A percentile compares a stretch with the other conserved stretches of the same genome.
These are phyloP conservation scores for Sternarchorhynchus goeldii DNA, from an alignment of 2,797 vertebrate genomes.

Conservation along the genomic window DNA sequence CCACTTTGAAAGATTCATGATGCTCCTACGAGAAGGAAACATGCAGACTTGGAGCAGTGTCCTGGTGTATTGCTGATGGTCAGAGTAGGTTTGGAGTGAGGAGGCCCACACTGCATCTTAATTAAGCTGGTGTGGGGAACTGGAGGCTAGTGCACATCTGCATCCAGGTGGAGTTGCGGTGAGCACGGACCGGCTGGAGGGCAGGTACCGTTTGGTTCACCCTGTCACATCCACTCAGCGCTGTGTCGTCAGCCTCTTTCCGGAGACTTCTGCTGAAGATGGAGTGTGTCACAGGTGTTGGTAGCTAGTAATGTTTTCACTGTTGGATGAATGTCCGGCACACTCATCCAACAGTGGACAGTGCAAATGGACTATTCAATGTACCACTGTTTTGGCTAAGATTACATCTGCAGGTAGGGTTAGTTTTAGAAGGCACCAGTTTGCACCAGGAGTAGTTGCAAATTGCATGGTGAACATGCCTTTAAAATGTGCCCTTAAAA, in stretches of 20 bases:
- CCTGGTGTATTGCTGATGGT: background rate
- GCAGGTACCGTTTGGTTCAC: background rate
- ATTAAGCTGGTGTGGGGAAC: conserved; percentile 1
- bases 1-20: conserved; percentile 4
- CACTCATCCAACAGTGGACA: too few relatives aligned
- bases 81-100: background rate
- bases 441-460: background rate
- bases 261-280: background rate
- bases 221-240: background rate
- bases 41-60: background rate
- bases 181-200: background rate
- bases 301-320: background rate
- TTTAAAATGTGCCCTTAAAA: background rate
- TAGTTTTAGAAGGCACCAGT: background rate
- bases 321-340: background rate
- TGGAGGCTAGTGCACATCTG: background rate
- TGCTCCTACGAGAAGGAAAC: background rate
- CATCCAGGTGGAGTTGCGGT: background rate
- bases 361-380: too few relatives aligned
- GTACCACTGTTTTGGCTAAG: too few relatives aligned
- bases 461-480: too few relatives aligned
- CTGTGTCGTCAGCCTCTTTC: background rate
- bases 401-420: background rate
- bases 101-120: background rate
- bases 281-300: background rate